A percentile compares a stretch with the other conserved stretches of the same genome.
phyloP scores from a whole-genome alignment of 2,888 invertebrate species.

The Ennomos erosarius region DNA sequence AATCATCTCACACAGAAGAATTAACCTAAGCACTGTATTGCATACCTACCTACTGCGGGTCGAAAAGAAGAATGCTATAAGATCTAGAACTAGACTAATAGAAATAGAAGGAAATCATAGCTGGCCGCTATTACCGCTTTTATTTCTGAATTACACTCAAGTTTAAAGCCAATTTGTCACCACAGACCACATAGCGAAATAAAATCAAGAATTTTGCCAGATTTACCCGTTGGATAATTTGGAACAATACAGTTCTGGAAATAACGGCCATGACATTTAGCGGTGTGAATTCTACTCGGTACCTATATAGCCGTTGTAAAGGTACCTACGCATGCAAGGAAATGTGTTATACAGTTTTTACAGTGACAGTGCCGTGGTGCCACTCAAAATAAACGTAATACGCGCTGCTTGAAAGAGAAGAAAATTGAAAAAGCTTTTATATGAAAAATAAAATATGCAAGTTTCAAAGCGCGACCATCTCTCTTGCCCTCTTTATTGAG shows the following conservation, averaged over 20 bases:
- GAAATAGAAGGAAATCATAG: conserved; percentile 55
- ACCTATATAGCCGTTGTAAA: conserved; percentile 66
- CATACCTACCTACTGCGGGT: background rate
- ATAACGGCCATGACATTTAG: conserved; percentile 78
- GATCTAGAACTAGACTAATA: conserved; percentile 59
- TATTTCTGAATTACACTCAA: conserved; percentile 45
- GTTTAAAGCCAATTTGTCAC: conserved; percentile 64
- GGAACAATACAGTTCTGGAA: conserved; percentile 59
- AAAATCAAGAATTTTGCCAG: conserved; percentile 76
- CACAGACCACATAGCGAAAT: conserved; percentile 53
- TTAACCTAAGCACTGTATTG: too few relatives aligned
- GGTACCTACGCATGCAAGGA: conserved; percentile 64
- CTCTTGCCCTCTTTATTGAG: conserved; percentile 35
- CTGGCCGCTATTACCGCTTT: conserved; percentile 80
- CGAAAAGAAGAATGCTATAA: conserved; percentile 38
- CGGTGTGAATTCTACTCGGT: conserved; percentile 67
- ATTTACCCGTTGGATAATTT: conserved; percentile 67
- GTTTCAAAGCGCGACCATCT: conserved; percentile 46
- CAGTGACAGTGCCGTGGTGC: conserved; percentile 69
- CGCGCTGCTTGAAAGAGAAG: conserved; percentile 35
- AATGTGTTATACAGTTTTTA: conserved; percentile 51
- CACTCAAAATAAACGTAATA: conserved; percentile 62
- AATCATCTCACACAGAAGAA: too few relatives aligned
- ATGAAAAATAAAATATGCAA: conserved; percentile 36
- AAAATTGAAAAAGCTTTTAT: conserved; percentile 35